These are phyloP conservation scores for Pachydiplax longipennis DNA, from an alignment of 2,888 invertebrate species.

Conservation along the genomic window DNA sequence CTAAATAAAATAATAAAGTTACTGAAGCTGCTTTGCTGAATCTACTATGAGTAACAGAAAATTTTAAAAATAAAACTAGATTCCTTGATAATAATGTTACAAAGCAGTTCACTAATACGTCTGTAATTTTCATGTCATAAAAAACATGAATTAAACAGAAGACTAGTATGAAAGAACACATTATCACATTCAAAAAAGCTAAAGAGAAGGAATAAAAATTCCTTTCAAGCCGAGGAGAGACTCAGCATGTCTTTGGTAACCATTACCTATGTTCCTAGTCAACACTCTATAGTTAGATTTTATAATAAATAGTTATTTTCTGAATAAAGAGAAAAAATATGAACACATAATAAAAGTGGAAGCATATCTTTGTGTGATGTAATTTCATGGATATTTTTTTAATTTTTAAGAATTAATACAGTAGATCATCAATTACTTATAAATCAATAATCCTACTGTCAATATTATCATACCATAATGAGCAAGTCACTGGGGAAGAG, in stretches of 20 bases:
- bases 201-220: background rate
- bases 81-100: background rate
- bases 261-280: background rate
- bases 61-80: no score
- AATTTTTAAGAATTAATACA: background rate
- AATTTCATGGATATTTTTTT: background rate
- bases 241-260: background rate
- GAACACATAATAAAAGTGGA: constrained; percentile 29
- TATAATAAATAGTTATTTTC: constrained; percentile 6
- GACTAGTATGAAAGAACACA: constrained; percentile 1
- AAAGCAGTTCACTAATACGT: no score
- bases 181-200: background rate
- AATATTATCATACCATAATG: no score
- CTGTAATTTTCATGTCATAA: background rate
- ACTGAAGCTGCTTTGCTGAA: no score
- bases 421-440: no score
- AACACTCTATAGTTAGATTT: background rate
- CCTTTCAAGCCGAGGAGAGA: background rate
- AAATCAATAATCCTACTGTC: no score
- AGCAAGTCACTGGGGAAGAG: no score
- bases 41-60: no score
- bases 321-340: constrained; percentile 24
- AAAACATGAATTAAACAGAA: background rate
- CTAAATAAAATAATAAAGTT: no score
- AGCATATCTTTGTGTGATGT: constrained; percentile 21